phyloP scores from a whole-genome alignment of 2,113 vertebrate genomes.

The Eulacestoma nigropectus region DNA sequence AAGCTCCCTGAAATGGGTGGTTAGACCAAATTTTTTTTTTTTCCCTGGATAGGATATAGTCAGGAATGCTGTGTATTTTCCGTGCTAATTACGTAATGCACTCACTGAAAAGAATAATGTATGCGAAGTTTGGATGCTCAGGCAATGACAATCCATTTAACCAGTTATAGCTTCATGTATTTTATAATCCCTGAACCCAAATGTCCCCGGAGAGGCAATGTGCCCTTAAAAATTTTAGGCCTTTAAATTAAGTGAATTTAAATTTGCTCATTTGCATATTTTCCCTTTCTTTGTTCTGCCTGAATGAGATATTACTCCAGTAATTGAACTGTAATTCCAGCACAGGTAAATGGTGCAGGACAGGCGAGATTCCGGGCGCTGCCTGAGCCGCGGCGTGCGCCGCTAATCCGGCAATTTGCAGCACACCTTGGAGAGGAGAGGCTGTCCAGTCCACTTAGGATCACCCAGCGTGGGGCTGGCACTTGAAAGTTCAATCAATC shows the following conservation, averaged over 20 bases:
- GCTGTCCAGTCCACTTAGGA: not conserved
- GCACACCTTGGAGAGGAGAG: not conserved
- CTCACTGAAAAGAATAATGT: not conserved
- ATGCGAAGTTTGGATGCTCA: not conserved
- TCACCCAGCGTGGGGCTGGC: not conserved
- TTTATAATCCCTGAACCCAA: not conserved
- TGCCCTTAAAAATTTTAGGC: not conserved
- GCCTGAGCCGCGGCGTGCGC: not conserved
- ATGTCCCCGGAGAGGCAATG: not conserved
- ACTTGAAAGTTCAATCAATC: not conserved
- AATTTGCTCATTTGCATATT: not conserved
- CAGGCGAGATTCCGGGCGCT: not conserved
- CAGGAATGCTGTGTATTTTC: not conserved
- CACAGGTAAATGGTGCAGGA: slow-evolving; percentile 25
- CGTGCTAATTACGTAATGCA: not conserved
- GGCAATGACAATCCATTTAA: not conserved
- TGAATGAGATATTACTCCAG: slow-evolving; percentile 14
- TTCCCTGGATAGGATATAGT: not conserved
- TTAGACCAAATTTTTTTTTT: not conserved
- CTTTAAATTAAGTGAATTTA: slow-evolving; percentile 32
- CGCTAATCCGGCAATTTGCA: not conserved
- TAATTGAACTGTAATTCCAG: slow-evolving; percentile 40
- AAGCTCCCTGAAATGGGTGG: not conserved
- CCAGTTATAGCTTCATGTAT: not conserved
- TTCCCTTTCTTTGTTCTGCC: slow-evolving; percentile 5